phyloP scores from a whole-genome alignment of 1,140 invertebrate genomes.

The Conus betulinus region DNA sequence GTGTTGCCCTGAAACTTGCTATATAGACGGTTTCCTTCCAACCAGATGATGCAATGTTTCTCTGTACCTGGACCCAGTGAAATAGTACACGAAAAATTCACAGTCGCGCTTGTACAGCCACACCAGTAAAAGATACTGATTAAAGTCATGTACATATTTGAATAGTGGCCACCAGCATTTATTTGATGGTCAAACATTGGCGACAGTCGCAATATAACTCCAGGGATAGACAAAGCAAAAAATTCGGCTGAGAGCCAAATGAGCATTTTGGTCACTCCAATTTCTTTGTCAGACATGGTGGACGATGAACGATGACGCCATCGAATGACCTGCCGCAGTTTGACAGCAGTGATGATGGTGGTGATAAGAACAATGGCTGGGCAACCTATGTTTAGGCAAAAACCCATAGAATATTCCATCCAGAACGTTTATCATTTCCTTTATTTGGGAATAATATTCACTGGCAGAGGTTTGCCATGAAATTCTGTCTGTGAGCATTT shows the following conservation, averaged over 20 bases:
- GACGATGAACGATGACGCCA: not conserved
- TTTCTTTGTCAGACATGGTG: not conserved
- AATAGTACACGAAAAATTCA: slow-evolving; percentile 17
- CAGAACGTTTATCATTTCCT: not conserved
- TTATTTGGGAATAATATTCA: not conserved
- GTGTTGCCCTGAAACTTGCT: too few relatives aligned
- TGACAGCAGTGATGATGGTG: not conserved
- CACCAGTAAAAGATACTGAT: not conserved
- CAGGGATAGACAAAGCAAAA: not conserved
- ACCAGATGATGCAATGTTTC: not conserved
- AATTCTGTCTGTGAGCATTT: not conserved
- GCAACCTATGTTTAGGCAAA: slow-evolving; percentile 6
- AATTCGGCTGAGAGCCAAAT: not conserved
- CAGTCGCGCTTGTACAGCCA: not conserved
- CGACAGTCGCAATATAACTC: not conserved
- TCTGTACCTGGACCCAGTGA: slow-evolving; percentile 17
- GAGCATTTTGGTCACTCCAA: slow-evolving; percentile 13
- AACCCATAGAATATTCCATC: slow-evolving; percentile 26
- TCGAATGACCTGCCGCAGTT: not conserved
- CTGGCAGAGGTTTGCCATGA: not conserved
- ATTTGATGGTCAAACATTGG: slow-evolving; percentile 2
- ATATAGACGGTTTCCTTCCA: not conserved
- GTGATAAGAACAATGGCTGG: not conserved
- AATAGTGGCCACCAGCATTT: not conserved
- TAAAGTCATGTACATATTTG: not conserved